Evolutionary conservation across 2,888 invertebrate species (phyloP).

Genomic region (Leucophenga maculata): DNA sequence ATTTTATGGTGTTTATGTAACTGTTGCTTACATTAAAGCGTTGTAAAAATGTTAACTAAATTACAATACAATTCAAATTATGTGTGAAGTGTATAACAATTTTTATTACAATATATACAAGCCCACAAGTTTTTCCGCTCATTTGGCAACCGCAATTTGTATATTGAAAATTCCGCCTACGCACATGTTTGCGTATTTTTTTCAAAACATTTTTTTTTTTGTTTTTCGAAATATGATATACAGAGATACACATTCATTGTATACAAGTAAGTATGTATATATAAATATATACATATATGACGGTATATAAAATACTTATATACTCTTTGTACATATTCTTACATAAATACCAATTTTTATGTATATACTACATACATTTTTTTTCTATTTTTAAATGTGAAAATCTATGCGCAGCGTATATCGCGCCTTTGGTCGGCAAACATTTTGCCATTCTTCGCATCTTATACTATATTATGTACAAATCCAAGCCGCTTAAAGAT

Average conservation of each 20-base stretch:
- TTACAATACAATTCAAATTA: too few relatives aligned
- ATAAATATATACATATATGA: slow-evolving; percentile 9
- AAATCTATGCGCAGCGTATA: not conserved
- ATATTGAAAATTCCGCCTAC: not conserved
- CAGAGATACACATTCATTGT: not conserved
- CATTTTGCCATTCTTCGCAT: too few relatives aligned
- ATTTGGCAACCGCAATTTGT: too few relatives aligned
- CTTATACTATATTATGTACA: too few relatives aligned
- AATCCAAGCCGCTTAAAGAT: too few relatives aligned
- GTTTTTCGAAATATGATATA: slow-evolving; percentile 17
- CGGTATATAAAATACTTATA: not conserved
- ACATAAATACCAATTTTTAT: slow-evolving; percentile 9
- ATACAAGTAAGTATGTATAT: not conserved
- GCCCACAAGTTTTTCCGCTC: too few relatives aligned
- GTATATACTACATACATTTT: slow-evolving; percentile 8
- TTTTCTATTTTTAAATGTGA: slow-evolving; percentile 9
- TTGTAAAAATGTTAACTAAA: too few relatives aligned
- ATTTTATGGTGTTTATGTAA: too few relatives aligned
- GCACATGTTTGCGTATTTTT: not conserved
- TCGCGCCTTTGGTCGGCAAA: too few relatives aligned
- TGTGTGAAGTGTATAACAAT: too few relatives aligned
- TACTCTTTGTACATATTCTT: not conserved
- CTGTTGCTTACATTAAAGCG: too few relatives aligned
- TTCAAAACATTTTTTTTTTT: not conserved
- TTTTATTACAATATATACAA: too few relatives aligned